Evolutionary conservation across 2,888 invertebrate species (phyloP).

Genomic region (Steromphala cineraria): DNA sequence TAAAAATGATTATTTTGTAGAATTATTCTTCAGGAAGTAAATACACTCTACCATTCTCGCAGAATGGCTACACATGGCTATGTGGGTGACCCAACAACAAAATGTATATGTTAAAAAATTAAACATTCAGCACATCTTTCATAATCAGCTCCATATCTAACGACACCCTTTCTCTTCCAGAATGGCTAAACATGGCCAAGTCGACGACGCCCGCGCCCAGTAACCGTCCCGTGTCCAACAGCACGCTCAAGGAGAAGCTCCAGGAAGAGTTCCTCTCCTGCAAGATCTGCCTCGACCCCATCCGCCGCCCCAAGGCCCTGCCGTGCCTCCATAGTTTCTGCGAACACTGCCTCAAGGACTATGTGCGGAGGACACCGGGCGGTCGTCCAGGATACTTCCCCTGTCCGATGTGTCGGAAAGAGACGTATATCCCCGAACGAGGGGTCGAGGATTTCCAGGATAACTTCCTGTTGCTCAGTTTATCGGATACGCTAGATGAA

Average conservation of each 20-base stretch:
- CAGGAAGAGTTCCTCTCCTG: constrained; percentile 70
- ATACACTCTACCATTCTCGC: too few relatives aligned
- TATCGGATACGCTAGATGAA: constrained; percentile 66
- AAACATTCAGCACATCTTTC: not conserved
- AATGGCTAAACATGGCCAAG: constrained; percentile 72
- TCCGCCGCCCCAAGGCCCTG: constrained; percentile 64
- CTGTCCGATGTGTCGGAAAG: constrained; percentile 69
- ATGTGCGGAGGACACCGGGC: constrained; percentile 66
- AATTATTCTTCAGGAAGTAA: too few relatives aligned
- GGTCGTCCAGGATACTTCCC: constrained; percentile 64
- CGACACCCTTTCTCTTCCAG: constrained; percentile 45
- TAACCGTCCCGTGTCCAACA: constrained; percentile 37
- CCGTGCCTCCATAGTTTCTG: constrained; percentile 68
- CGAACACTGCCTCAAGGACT: constrained; percentile 62
- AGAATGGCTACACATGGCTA: too few relatives aligned
- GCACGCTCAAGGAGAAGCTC: constrained; percentile 63
- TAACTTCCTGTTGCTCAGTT: constrained; percentile 63
- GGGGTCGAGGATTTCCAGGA: constrained; percentile 66
- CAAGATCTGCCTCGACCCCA: constrained; percentile 68
- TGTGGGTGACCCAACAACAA: not conserved
- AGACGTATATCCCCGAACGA: constrained; percentile 58
- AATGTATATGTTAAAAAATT: too few relatives aligned
- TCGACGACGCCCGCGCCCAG: constrained; percentile 36
- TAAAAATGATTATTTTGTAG: too few relatives aligned
- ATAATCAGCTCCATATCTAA: not conserved